A percentile compares a stretch with the other conserved stretches of the same genome.
Conservation (phyloP, 2,113 vertebrate species). For the Pipa parva region DNA sequence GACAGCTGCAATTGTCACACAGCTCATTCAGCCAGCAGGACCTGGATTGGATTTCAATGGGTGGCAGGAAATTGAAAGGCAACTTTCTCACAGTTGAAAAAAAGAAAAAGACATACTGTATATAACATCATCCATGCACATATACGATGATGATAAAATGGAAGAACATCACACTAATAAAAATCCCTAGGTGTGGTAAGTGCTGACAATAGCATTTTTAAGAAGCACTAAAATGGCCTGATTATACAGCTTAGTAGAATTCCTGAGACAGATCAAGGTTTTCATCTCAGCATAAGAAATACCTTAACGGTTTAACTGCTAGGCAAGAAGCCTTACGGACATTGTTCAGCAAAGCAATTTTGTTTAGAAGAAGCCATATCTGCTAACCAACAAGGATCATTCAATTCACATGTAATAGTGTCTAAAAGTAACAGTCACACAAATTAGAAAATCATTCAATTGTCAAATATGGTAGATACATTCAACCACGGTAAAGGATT, state of each 20-base stretch:
- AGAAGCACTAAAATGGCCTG: constrained; percentile 9
- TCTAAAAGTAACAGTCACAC: too few species aligned
- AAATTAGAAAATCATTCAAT: too few species aligned
- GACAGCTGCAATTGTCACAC: constrained; percentile 9
- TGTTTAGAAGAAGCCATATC: too few species aligned
- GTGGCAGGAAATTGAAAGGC: not conserved
- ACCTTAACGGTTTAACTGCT: too few species aligned
- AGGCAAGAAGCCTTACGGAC: too few species aligned
- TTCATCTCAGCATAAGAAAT: constrained; percentile 6
- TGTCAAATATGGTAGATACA: too few species aligned
- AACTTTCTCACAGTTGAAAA: too few species aligned
- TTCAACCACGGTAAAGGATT: too few species aligned
- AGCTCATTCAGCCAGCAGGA: constrained; percentile 4
- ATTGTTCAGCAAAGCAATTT: too few species aligned
- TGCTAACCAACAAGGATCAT: too few species aligned
- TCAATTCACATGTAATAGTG: too few species aligned
- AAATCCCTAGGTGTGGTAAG: not conserved
- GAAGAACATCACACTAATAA: not conserved
- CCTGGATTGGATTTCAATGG: constrained; percentile 6
- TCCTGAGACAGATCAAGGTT: constrained; percentile 24
- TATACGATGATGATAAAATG: not conserved
- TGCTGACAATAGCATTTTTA: constrained; percentile 6
- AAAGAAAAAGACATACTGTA: not conserved
- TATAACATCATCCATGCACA: not conserved
- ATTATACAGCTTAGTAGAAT: constrained; percentile 16